A percentile compares a stretch with the other conserved stretches of the same genome.
These are phyloP conservation scores for Callipepla californica DNA, from an alignment of 2,113 vertebrate genomes.

Conservation along the genomic window DNA sequence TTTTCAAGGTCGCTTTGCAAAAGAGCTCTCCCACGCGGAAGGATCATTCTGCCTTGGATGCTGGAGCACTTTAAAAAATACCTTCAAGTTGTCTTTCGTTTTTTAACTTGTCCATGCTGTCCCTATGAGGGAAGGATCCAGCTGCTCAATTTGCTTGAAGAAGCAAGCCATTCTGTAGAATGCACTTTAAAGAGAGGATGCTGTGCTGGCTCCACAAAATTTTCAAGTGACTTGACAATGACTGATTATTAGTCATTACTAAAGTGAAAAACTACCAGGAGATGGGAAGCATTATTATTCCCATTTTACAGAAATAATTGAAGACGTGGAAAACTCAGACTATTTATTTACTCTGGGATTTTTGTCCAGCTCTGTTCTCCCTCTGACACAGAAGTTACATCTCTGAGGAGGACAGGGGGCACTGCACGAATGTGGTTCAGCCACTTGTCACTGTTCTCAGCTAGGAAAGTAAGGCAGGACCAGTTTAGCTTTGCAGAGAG, in stretches of 20 bases:
- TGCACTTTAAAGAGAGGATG: neutral
- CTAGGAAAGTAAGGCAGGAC: neutral
- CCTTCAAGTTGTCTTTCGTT: neutral
- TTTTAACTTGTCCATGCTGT: neutral
- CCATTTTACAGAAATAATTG: neutral
- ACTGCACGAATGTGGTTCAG: neutral
- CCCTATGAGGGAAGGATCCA: neutral
- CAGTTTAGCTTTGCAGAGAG: rapidly evolving
- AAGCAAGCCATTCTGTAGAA: neutral
- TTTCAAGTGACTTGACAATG: neutral
- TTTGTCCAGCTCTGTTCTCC: neutral
- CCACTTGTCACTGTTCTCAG: neutral
- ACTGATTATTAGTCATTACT: neutral
- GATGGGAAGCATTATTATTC: neutral
- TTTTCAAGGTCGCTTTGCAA: neutral
- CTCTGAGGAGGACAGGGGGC: neutral
- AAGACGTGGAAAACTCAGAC: neutral
- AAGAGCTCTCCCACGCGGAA: neutral
- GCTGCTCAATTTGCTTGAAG: neutral
- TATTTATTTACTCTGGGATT: neutral
- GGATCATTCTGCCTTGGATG: neutral
- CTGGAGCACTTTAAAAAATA: neutral
- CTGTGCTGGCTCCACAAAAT: neutral
- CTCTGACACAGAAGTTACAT: neutral
- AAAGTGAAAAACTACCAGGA: neutral